Conservation (phyloP, 2,113 vertebrate genomes). For the Pituophis catenifer region DNA sequence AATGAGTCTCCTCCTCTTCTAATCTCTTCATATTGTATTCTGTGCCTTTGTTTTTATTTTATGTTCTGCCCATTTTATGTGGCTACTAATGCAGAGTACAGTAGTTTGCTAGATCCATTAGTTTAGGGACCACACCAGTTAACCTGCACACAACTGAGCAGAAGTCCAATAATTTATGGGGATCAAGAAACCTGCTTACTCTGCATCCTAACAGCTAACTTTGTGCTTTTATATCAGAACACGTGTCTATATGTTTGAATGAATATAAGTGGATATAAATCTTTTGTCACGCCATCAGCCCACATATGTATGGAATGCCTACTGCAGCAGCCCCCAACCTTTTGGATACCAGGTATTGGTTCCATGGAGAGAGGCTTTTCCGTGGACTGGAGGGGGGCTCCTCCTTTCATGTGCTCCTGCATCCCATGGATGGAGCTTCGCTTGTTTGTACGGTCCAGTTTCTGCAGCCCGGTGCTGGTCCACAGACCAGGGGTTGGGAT, state of each 20-base stretch:
- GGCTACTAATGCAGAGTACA: slow-evolving; percentile 60
- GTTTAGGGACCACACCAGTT: slow-evolving; percentile 56
- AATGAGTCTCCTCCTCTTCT: slow-evolving; percentile 65
- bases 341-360: background rate
- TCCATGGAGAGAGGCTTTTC: background rate
- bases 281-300: background rate
- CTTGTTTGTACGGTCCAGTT: background rate
- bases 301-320: background rate
- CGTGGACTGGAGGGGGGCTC: background rate
- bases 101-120: slow-evolving; percentile 68
- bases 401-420: background rate
- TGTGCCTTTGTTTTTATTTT: slow-evolving; percentile 68
- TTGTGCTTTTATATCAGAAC: background rate
- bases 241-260: background rate
- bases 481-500: background rate
- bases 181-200: background rate
- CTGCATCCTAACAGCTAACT: background rate
- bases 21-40: slow-evolving; percentile 70
- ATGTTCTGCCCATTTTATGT: slow-evolving; percentile 62
- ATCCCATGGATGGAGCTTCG: background rate
- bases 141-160: slow-evolving; percentile 63
- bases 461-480: background rate
- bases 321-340: background rate
- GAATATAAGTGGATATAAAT: background rate
- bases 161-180: slow-evolving; percentile 45